Base-by-base conservation (phyloP, 2,113 vertebrate species). In the Pachypanchax playfairii region DNA sequence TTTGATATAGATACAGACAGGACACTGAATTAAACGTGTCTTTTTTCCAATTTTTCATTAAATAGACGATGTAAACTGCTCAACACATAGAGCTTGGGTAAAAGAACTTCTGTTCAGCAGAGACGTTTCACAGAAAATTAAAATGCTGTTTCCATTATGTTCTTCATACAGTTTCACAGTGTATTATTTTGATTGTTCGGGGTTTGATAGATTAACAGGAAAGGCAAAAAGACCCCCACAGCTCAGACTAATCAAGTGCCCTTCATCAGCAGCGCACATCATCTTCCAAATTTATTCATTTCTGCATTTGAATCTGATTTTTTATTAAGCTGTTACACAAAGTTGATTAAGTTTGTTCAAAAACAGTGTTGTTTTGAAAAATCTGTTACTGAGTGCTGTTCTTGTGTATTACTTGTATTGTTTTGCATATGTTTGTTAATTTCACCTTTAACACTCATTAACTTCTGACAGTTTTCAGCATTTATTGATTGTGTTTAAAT, bases 1-100 rank as follows among this genome's bases (percentile, higher is more conserved):
- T 35, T 35, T 13, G 11, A 35, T 60, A 71, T 77, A 55, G 12
- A 48, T 35, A 46, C 49, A 72, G 60, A 58, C 49, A 68, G 52
- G 18, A 62, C 15, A 74, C 25, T 53, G 17, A 47, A 38, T 22
- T 70, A 54, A 67, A 80, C 53, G 67, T 73, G 29, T 79, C 41
- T 63, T 55, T 55, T 35, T 29, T 24, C 55, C 29, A 54, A 65
- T 50, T 54, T 28, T 80, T n/a, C n/a, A 75, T 77, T 74, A 77
- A 78, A 85, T 68, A n/a, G 67, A 71, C 0, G 31, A 21, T 43
- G 35, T 25, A 9, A 35, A 74, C 55, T 38, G 17, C 21, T 48
- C 35, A 42, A 33, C 29, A 43, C 1, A 3, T 24, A 25, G 44
- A 71, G 46, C 39, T 49, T 31, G 3, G 17, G 6, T 20, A 18